A percentile compares a stretch with the other conserved stretches of the same genome.
Conservation (phyloP, 2,797 vertebrate species). For the Xerus rutilus region DNA sequence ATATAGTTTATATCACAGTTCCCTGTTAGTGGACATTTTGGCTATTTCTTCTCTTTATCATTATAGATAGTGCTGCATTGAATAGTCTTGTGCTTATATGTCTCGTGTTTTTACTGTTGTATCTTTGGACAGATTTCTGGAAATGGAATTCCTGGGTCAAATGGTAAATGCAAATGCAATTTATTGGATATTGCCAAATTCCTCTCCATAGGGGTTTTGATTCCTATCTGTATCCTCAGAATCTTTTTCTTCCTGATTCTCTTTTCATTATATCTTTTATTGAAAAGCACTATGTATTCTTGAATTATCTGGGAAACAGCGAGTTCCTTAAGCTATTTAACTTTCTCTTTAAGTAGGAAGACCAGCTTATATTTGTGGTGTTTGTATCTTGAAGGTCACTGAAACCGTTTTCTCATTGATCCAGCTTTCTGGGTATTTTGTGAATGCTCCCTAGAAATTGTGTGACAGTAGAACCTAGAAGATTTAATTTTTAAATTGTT, state of each 20-base stretch:
- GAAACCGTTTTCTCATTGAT: not conserved
- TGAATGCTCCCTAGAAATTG: not conserved
- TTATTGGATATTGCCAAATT: not conserved
- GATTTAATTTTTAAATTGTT: not conserved
- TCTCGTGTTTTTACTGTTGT: not conserved
- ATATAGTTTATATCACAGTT: not conserved
- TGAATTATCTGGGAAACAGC: not conserved
- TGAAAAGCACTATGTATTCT: not conserved
- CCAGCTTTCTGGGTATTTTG: not conserved
- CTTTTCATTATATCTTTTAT: not conserved
- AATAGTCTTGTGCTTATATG: not conserved
- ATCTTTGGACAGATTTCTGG: not conserved
- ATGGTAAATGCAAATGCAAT: not conserved
- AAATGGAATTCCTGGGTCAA: not conserved
- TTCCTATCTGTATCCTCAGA: not conserved
- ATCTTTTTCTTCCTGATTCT: not conserved
- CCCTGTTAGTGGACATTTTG: not conserved
- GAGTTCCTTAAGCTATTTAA: not conserved
- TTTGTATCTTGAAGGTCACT: not conserved
- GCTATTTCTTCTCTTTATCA: not conserved
- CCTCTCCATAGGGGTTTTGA: not conserved
- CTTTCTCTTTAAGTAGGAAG: not conserved
- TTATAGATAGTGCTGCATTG: not conserved
- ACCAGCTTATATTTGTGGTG: not conserved
- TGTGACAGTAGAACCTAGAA: not conserved